Evolutionary conservation across 2,113 vertebrate species (phyloP).

Genomic region (Columba livia): DNA sequence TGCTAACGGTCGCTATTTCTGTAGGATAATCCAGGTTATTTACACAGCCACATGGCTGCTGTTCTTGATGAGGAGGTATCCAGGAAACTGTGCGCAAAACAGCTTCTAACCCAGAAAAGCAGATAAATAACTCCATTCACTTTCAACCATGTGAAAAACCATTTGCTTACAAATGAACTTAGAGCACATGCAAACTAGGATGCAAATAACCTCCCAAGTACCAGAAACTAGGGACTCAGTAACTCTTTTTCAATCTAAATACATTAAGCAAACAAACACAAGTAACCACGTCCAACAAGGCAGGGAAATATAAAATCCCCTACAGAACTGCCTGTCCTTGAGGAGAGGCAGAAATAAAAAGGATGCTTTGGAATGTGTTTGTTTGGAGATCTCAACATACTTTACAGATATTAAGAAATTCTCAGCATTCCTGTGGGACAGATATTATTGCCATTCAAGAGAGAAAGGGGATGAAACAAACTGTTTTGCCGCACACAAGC

Average conservation of each 20-base stretch:
- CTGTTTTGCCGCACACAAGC: neutral
- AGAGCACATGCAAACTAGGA: neutral
- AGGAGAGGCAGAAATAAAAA: neutral
- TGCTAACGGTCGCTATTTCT: neutral
- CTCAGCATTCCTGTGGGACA: conserved; percentile 34
- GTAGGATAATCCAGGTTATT: neutral
- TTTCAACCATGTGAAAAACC: neutral
- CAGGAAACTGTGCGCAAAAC: neutral
- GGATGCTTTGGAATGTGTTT: neutral
- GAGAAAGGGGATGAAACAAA: neutral
- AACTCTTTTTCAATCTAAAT: neutral
- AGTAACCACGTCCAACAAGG: neutral
- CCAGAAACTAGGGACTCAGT: neutral
- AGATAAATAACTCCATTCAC: neutral
- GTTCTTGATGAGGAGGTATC: neutral
- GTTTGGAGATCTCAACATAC: neutral
- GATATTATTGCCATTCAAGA: neutral
- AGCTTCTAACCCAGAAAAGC: neutral
- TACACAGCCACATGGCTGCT: neutral
- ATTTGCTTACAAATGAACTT: neutral
- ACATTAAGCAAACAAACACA: neutral
- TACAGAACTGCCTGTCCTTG: neutral
- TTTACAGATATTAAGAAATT: neutral
- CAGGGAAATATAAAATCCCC: neutral
- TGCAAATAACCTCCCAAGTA: neutral